Evolutionary conservation across 2,888 invertebrate species (phyloP).

Genomic region (Spicauda simplicius): DNA sequence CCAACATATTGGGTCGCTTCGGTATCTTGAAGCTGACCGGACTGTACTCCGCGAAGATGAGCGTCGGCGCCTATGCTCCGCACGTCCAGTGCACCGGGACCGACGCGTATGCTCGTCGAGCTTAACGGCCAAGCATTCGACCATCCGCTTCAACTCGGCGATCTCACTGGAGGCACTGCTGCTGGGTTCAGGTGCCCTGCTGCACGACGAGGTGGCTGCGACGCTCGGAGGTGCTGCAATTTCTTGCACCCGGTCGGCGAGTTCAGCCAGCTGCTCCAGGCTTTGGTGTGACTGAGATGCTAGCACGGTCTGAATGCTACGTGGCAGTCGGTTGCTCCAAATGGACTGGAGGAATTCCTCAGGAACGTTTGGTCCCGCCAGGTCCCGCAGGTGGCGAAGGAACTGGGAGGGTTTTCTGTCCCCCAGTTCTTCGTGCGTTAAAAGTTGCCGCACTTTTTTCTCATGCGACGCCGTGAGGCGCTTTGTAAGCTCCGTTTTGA

Average conservation of each 20-base stretch:
- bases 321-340: constrained; percentile 25
- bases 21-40: constrained; percentile 10
- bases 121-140: neutral
- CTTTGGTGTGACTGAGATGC: constrained; percentile 12
- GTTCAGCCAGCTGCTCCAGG: constrained; percentile 12
- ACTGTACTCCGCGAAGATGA: neutral
- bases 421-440: constrained; percentile 13
- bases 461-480: constrained; percentile 5
- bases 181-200: neutral
- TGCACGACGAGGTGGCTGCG: neutral
- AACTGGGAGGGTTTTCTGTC: constrained; percentile 10
- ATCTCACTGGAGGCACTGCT: neutral
- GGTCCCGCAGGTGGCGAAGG: neutral
- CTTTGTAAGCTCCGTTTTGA: constrained; percentile 3
- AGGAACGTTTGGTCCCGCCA: constrained; percentile 1
- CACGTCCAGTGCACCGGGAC: constrained; percentile 37
- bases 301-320: constrained; percentile 17
- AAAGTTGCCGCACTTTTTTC: constrained; percentile 2
- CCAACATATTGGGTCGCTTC: constrained; percentile 2
- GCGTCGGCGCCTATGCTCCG: neutral
- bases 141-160: constrained; percentile 3
- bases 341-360: constrained; percentile 6
- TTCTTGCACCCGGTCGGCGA: constrained; percentile 5
- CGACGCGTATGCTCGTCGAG: constrained; percentile 9
- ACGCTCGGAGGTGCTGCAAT: constrained; percentile 8